Percentiles rank a stretch among this genome's conserved stretches.
These are phyloP conservation scores for Vultur gryphus DNA, from an alignment of 2,797 vertebrate species.

Conservation along the genomic window DNA sequence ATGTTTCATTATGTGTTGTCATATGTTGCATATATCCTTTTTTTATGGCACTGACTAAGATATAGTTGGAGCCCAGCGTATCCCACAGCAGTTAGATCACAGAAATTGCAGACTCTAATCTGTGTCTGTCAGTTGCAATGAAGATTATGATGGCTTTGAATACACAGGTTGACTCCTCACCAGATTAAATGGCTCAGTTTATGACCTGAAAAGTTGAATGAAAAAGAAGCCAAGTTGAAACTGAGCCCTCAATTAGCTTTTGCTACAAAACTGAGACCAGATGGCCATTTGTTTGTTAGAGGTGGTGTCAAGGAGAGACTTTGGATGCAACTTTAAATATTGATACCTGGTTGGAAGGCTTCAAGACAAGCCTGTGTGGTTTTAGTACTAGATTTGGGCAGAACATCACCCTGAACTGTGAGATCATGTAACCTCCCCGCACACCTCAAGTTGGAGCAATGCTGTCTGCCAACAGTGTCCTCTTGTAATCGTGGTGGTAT, in stretches of 20 bases:
- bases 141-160: background rate
- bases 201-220: background rate
- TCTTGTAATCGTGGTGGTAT: background rate
- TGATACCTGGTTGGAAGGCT: background rate
- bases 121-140: background rate
- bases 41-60: constrained; percentile 15
- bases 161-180: background rate
- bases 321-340: background rate
- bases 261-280: background rate
- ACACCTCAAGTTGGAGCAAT: background rate
- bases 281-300: background rate
- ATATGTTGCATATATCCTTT: background rate
- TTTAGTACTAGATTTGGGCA: background rate
- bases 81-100: constrained; percentile 22
- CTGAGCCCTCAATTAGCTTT: background rate
- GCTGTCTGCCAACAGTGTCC: background rate
- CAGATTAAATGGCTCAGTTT: background rate
- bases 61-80: background rate
- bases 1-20: constrained; percentile 28
- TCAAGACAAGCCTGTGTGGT: background rate
- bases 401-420: background rate
- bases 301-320: background rate
- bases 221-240: background rate
- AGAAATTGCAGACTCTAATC: constrained; percentile 25
- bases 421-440: accelerated